Evolutionary conservation across 2,113 vertebrate genomes (phyloP).

Genomic region (Microtus montanus): DNA sequence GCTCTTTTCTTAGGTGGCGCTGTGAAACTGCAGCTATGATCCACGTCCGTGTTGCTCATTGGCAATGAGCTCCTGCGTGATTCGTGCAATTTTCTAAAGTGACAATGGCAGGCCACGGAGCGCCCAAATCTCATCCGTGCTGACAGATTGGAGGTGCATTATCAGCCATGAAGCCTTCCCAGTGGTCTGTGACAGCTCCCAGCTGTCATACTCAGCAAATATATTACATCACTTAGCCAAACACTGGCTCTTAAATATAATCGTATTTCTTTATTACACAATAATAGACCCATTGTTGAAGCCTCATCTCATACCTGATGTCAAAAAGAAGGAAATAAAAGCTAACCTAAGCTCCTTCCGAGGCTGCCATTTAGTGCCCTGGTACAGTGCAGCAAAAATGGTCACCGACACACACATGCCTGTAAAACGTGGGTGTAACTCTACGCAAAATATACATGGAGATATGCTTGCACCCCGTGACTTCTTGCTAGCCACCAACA

Average conservation of each 20-base stretch:
- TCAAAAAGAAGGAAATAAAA: background rate
- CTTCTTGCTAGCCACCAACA: background rate
- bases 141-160: background rate
- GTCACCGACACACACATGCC: rapidly evolving
- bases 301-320: background rate
- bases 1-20: background rate
- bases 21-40: background rate
- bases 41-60: rapidly evolving
- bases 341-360: background rate
- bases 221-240: background rate
- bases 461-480: background rate
- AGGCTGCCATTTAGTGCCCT: background rate
- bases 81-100: background rate
- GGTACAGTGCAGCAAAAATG: background rate
- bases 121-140: rapidly evolving
- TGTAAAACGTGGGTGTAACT: too few relatives aligned
- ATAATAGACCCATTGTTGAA: background rate
- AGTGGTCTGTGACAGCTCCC: rapidly evolving
- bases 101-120: background rate
- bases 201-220: background rate
- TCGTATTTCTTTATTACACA: background rate
- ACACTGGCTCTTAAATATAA: background rate
- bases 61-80: rapidly evolving
- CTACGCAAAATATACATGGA: background rate
- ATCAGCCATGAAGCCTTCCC: background rate